Conservation (phyloP, 1,140 invertebrate species). For the Macrostomum lignano region DNA sequence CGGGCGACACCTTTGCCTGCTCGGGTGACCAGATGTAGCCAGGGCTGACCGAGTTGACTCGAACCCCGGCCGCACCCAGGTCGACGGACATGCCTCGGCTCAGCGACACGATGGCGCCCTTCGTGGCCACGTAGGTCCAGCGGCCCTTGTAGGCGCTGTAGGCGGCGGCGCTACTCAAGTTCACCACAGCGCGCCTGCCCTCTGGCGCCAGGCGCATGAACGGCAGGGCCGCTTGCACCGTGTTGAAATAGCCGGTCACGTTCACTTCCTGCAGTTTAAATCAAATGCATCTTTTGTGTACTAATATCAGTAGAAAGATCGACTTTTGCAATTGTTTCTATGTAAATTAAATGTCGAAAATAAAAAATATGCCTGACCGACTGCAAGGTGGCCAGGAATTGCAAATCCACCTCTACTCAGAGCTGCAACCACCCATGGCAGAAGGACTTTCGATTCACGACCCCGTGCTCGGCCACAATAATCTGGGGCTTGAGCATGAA, state of each 20-base stretch:
- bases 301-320: no score
- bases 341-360: no score
- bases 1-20: slow-evolving; percentile 5
- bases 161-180: slow-evolving; percentile 5
- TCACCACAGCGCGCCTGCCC: slow-evolving; percentile 5
- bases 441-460: no score
- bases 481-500: no score
- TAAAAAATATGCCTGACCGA: no score
- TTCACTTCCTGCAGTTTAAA: slow-evolving; percentile 7
- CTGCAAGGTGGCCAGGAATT: no score
- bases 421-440: no score
- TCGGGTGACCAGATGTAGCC: slow-evolving; percentile 8
- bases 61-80: no score
- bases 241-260: slow-evolving; percentile 8
- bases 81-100: slow-evolving; percentile 8
- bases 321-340: no score
- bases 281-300: no score
- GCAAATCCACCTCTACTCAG: no score
- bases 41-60: slow-evolving; percentile 8
- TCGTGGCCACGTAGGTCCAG: slow-evolving; percentile 8
- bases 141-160: slow-evolving; percentile 4
- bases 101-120: slow-evolving; percentile 7
- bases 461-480: no score
- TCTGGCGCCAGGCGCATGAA: slow-evolving; percentile 6
- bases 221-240: slow-evolving; percentile 7